Conservation (phyloP, 2,888 invertebrate genomes). For the Pilophorus perplexus region DNA sequence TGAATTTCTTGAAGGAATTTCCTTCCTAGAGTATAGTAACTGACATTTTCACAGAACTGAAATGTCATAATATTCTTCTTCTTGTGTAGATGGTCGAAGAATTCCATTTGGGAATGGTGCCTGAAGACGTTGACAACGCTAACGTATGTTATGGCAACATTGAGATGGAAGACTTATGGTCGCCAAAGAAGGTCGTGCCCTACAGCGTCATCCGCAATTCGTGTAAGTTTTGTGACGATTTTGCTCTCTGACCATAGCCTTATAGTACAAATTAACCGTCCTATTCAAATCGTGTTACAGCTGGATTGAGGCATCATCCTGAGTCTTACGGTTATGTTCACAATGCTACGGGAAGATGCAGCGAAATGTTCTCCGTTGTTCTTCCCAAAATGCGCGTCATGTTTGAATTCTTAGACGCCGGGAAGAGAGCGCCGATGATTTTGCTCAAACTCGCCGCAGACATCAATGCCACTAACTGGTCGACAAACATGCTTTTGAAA, state of each 20-base stretch:
- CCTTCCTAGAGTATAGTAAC: too few relatives aligned
- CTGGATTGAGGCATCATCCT: constrained; percentile 1
- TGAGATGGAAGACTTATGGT: constrained; percentile 66
- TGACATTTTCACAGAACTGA: too few relatives aligned
- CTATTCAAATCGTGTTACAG: neutral
- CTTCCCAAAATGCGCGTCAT: constrained; percentile 62
- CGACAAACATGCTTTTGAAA: constrained; percentile 58
- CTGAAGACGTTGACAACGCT: constrained; percentile 48
- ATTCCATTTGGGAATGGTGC: constrained; percentile 48
- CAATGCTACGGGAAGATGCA: constrained; percentile 51
- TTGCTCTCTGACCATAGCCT: neutral
- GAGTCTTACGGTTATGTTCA: constrained; percentile 41
- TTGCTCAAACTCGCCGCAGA: constrained; percentile 60
- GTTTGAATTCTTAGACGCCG: constrained; percentile 62
- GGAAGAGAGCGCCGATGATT: constrained; percentile 57
- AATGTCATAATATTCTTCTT: too few relatives aligned
- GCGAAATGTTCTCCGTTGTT: constrained; percentile 57
- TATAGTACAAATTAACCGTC: too few relatives aligned
- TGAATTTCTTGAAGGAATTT: too few relatives aligned
- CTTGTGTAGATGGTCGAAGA: constrained; percentile 61
- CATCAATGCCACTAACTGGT: constrained; percentile 66
- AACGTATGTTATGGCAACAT: constrained; percentile 45
- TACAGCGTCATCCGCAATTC: constrained; percentile 49
- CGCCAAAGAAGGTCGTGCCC: constrained; percentile 62
- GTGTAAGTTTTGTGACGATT: constrained; percentile 44